A percentile compares a stretch with the other conserved stretches of the same genome.
These are phyloP conservation scores for Drosophila rufa DNA, from an alignment of 1,140 invertebrate species.

Conservation along the genomic window DNA sequence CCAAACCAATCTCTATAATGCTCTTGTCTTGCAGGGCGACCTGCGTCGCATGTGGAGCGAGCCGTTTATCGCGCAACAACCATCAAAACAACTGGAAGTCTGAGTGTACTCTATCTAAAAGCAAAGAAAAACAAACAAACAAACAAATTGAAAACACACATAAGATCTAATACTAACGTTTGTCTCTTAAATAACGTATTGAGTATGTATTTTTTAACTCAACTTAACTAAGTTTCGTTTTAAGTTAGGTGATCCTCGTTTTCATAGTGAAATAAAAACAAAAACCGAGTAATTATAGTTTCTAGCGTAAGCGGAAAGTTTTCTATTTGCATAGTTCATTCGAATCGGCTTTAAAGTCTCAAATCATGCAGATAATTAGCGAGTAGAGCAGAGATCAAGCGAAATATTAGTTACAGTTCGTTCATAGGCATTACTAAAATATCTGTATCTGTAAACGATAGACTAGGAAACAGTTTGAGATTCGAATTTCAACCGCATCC, in stretches of 20 bases:
- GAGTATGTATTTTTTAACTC: conserved; percentile 72
- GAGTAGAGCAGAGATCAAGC: conserved; percentile 43
- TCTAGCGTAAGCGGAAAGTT: conserved; percentile 52
- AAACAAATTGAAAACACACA: conserved; percentile 39
- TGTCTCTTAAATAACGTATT: conserved; percentile 69
- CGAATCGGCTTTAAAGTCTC: conserved; percentile 34
- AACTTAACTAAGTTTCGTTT: conserved; percentile 68
- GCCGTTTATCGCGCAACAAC: conserved; percentile 94
- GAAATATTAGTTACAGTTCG: conserved; percentile 47
- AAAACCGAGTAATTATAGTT: conserved; percentile 76
- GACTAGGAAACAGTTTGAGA: conserved; percentile 47
- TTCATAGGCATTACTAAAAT: conserved; percentile 31
- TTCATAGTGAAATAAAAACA: conserved; percentile 69
- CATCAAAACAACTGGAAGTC: conserved; percentile 86
- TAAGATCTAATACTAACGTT: conserved; percentile 50
- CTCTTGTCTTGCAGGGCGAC: conserved; percentile 91
- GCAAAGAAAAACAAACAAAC: conserved; percentile 47
- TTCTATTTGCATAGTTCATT: conserved; percentile 55
- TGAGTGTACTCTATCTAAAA: conserved; percentile 83
- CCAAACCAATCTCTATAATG: not conserved
- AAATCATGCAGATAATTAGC: conserved; percentile 46
- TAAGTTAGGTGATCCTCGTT: conserved; percentile 73
- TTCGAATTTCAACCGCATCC: conserved; percentile 28
- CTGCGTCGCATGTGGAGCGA: conserved; percentile 98
- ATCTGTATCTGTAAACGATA: conserved; percentile 25